Evolutionary conservation across 2,113 vertebrate genomes (phyloP).

Genomic region (Gallinago media): DNA sequence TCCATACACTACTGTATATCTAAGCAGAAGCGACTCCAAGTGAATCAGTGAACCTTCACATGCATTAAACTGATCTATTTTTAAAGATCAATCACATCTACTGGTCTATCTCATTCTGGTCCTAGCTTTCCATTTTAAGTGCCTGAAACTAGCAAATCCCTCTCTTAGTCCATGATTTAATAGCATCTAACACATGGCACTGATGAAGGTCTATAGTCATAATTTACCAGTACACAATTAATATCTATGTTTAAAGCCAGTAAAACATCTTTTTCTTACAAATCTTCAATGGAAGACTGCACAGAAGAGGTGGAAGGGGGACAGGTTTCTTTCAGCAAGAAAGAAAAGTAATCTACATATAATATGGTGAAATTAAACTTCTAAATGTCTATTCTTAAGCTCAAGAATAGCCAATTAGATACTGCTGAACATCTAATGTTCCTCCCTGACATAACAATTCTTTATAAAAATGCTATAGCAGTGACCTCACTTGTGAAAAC

Average conservation of each 20-base stretch:
- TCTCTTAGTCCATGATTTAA: neutral
- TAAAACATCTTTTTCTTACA: neutral
- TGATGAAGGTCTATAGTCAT: neutral
- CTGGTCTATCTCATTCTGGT: neutral
- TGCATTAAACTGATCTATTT: neutral
- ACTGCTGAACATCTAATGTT: neutral
- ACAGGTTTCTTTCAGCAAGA: neutral
- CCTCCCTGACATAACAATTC: neutral
- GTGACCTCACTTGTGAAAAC: neutral
- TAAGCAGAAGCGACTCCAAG: neutral
- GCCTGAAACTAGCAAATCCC: neutral
- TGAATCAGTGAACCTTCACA: neutral
- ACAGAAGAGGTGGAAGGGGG: rapidly evolving
- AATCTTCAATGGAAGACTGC: neutral
- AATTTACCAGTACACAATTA: neutral
- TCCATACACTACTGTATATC: neutral
- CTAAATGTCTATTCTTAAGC: neutral
- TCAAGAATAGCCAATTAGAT: neutral
- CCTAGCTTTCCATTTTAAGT: neutral
- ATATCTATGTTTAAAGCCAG: neutral
- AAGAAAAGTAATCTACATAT: neutral
- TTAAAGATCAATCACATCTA: neutral
- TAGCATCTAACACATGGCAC: neutral
- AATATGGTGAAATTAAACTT: neutral
- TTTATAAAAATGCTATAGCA: neutral